Base-by-base conservation (phyloP, 2,888 invertebrate species). In the Cremastobaeus sp. region DNA sequence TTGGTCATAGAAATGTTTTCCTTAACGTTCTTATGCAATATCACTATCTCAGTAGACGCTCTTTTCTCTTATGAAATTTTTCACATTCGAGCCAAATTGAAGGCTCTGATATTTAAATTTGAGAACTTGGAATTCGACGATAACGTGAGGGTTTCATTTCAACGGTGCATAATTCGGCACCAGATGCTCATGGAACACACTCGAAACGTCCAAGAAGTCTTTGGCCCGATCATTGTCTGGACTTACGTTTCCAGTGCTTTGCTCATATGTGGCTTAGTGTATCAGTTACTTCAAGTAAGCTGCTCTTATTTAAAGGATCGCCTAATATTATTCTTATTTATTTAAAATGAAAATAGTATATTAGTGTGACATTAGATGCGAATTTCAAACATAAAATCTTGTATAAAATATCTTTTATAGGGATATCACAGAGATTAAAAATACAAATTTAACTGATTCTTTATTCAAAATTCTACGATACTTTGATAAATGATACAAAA, bases 21-120 rank as follows among this genome's bases (percentile, higher is more conserved):
- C 2, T 14, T 62, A 3, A 45, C 75, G 15, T 62, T 52, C 2
- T 11, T 78, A 0, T 21, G 72, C n/a, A 62, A 20, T 2, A 28
- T 79, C 3, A 74, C 79, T 2, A 54, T 59, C 4, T 74, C 78
- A 0, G 73, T 77, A 2, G 83, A 83, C 21, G 71, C 72, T 0
- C 59, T 81, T 2, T 83, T 82, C 48, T 80, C 81, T 5, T 72
- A 78, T 8, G 80, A 79, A 28, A 28, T 79, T 8, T 79, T 82
- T 35, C 81, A 82, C 37, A 78, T 83, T 45, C 59, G 74, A 0
- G 78, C 79, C 1, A 70, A 80, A 18, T 47, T 84, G 9, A 76
- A 77, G 3, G 71, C 70, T 9, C 69, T 81, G 18, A 54, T 77
- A 0, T 47, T 45, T 18, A 54, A 74, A 0, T 74, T 79, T 30